Conservation (phyloP, 2,888 invertebrate species). For the Atrina japonica region DNA sequence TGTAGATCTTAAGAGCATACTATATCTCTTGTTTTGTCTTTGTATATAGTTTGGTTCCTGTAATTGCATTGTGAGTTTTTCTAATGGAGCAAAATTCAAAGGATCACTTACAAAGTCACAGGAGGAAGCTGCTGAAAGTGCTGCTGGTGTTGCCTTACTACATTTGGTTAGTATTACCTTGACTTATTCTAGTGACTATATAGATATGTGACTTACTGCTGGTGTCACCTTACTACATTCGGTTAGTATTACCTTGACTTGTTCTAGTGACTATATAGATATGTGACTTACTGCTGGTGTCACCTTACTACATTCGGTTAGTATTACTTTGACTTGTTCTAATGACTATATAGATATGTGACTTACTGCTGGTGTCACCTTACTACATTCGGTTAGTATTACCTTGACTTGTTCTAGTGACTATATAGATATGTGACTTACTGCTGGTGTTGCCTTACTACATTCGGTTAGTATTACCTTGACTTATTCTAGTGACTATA, state of each 20-base stretch:
- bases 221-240: constrained; percentile 71
- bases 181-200: no score
- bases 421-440: no score
- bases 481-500: no score
- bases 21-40: neutral
- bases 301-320: constrained; percentile 73
- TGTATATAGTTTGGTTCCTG: constrained; percentile 55
- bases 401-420: no score
- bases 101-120: constrained; percentile 82
- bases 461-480: constrained; percentile 74
- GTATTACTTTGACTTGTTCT: no score
- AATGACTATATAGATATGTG: no score
- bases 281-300: constrained; percentile 76
- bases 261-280: no score
- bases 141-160: constrained; percentile 73
- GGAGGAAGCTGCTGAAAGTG: constrained; percentile 81
- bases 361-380: constrained; percentile 74
- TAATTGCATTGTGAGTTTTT: constrained; percentile 81
- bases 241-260: no score
- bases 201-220: no score
- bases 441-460: constrained; percentile 73
- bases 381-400: constrained; percentile 73
- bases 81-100: constrained; percentile 81
- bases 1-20: no score
- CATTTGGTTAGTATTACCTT: constrained; percentile 74